Conservation (phyloP, 2,113 vertebrate species). For the Agapornis roseicollis region DNA sequence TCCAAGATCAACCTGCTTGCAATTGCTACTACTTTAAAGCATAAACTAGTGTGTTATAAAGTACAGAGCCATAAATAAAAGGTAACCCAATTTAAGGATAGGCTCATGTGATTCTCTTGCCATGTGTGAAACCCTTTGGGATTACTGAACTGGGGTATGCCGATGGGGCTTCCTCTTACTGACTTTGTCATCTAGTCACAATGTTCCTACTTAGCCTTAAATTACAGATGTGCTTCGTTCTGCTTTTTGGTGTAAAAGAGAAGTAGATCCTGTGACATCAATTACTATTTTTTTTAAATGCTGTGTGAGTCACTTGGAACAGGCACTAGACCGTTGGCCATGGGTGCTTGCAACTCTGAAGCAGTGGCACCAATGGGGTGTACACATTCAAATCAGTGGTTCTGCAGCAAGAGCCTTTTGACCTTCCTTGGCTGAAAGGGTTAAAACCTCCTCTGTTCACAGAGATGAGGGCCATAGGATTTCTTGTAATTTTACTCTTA, state of each 20-base stretch:
- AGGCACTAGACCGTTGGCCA: not conserved
- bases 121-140: not conserved
- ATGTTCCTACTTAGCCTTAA: not conserved
- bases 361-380: rapidly evolving
- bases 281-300: not conserved
- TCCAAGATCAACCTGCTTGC: slow-evolving; percentile 1
- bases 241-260: slow-evolving; percentile 12
- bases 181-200: slow-evolving; percentile 22
- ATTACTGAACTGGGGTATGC: not conserved
- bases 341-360: not conserved
- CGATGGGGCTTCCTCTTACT: not conserved
- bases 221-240: not conserved
- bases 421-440: not conserved
- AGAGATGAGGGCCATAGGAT: not conserved
- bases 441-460: not conserved
- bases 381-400: not conserved
- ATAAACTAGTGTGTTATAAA: not conserved
- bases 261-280: slow-evolving; percentile 10
- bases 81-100: not conserved
- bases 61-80: not conserved
- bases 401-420: not conserved
- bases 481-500: not conserved
- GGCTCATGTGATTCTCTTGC: not conserved
- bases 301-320: not conserved
- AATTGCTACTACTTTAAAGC: not conserved